Evolutionary conservation across 2,888 invertebrate genomes (phyloP).

Genomic region (Nephrocerus scutellatus): DNA sequence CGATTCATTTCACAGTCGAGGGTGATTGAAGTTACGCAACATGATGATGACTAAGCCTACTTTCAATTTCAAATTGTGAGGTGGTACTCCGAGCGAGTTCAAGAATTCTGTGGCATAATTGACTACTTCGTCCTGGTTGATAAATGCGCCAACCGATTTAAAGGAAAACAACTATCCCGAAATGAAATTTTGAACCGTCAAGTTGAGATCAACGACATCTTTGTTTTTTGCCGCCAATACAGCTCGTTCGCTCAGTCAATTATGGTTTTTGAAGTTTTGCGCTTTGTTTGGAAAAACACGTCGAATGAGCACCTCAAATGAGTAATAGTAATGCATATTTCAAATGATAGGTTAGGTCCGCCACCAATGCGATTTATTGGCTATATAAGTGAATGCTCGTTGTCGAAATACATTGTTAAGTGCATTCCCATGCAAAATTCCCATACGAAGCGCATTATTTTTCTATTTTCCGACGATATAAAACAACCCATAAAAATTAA

Average conservation of each 20-base stretch:
- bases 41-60: conserved; percentile 26
- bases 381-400: too few relatives aligned
- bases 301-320: conserved; percentile 5
- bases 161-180: conserved; percentile 10
- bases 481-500: too few relatives aligned
- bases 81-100: conserved; percentile 22
- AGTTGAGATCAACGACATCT: conserved; percentile 14
- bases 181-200: conserved; percentile 15
- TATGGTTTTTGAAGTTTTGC: conserved; percentile 17
- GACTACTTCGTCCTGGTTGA: conserved; percentile 15
- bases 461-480: too few relatives aligned
- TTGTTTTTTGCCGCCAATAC: conserved; percentile 21
- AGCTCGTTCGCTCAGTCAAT: conserved; percentile 21
- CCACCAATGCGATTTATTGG: too few relatives aligned
- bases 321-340: too few relatives aligned
- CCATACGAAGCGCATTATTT: too few relatives aligned
- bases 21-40: conserved; percentile 26
- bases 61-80: conserved; percentile 24
- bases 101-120: conserved; percentile 23
- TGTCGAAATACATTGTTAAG: too few relatives aligned
- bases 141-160: conserved; percentile 19
- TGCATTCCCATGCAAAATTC: too few relatives aligned
- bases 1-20: conserved; percentile 28
- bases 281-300: conserved; percentile 12
- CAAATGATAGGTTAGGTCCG: too few relatives aligned